Base-by-base conservation (phyloP, 2,888 invertebrate genomes). In the Scotopteryx bipunctaria region DNA sequence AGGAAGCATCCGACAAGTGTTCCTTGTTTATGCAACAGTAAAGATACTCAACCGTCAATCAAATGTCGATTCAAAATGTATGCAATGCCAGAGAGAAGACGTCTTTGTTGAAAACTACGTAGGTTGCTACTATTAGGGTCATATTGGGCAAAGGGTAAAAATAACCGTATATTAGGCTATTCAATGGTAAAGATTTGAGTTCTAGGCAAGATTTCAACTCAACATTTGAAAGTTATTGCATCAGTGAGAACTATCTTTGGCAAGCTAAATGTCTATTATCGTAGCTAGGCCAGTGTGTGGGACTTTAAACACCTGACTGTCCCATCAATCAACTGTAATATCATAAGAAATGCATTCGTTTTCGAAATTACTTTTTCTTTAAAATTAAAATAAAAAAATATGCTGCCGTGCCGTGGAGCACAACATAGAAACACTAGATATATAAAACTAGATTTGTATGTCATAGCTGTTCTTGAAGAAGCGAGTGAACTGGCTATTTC, bases 21-120 rank as follows among this genome's bases (percentile, higher is more conserved):
- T 44, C 19, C 50, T 50, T 50, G 37, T 44, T 50, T 44, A 17
- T 44, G 44, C 14, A 43, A 44, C 44, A 44, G 36, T 13, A 15
- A 14, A 37, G 21, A 8, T 35, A 23, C 41, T 31, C n/a, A 32
- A 13, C 37, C 14, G 32, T 17, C 43, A 31, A 50, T 50, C 37
- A 43, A 21, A 31, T 17, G 25, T 40, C 37, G 46, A 47, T 47
- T 40, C 16, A 27, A 25, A 16, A 32, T 27, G 25, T 16, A 5
- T 23, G 23, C 25, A 15, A 15, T 13, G 27, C 5, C 4, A 16
- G 32, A 21, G 17, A 33, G 33, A 33, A 33, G 23, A 16, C 23
- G 5, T 33, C 19, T 21, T 43, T 33, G 43, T 43, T 42, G 32
- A 14, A n/a, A 23, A 23, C 23, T 23, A 23, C 23, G n/a, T 23